phyloP scores from a whole-genome alignment of 2,797 vertebrate genomes.

The Sarcophilus harrisii region DNA sequence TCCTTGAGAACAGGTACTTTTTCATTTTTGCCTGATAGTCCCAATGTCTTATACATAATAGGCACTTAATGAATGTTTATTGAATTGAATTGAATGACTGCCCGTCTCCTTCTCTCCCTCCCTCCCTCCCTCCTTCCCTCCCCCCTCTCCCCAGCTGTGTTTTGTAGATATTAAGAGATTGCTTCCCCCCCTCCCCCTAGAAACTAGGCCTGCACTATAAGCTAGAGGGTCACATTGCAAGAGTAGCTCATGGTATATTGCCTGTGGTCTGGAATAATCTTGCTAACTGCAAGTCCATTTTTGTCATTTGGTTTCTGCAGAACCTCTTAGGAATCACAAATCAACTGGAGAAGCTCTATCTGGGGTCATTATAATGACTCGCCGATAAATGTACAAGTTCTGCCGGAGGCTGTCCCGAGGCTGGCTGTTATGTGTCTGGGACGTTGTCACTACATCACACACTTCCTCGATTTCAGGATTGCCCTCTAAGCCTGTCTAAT shows the following conservation, averaged over 20 bases:
- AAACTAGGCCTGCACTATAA: background rate
- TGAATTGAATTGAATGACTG: background rate
- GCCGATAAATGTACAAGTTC: slow-evolving; percentile 79
- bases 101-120: background rate
- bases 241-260: background rate
- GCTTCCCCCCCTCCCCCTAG: background rate
- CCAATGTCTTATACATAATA: background rate
- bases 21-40: background rate
- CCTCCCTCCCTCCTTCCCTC: background rate
- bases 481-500: slow-evolving; percentile 83
- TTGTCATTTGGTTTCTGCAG: slow-evolving; percentile 45
- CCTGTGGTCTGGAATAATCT: slow-evolving; percentile 43
- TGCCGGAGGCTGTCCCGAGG: slow-evolving; percentile 81
- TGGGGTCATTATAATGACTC: slow-evolving; percentile 76
- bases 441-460: slow-evolving; percentile 81
- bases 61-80: background rate
- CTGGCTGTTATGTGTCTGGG: slow-evolving; percentile 84
- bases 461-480: slow-evolving; percentile 80
- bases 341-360: slow-evolving; percentile 62
- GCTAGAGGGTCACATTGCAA: background rate
- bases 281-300: slow-evolving; percentile 8
- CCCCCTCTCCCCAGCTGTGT: background rate
- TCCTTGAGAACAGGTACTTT: background rate
- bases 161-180: background rate
- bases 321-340: slow-evolving; percentile 68